phyloP scores from a whole-genome alignment of 2,797 vertebrate species.

The Novumbra hubbsi region DNA sequence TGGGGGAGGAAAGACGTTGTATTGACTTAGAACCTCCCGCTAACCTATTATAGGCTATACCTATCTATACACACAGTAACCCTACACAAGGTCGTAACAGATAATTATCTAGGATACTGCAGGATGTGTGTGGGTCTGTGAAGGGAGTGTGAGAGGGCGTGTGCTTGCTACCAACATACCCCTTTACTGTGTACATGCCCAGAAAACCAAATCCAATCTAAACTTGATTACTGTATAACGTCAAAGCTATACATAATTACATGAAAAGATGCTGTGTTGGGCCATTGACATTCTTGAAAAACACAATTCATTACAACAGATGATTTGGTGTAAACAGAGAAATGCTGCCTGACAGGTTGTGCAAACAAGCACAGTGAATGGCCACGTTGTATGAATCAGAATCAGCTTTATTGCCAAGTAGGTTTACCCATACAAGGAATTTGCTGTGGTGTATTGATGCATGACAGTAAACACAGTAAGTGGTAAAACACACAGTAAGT shows the following conservation, averaged over 20 bases:
- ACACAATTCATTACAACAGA: neutral
- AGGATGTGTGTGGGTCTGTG: too few relatives aligned
- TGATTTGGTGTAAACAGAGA: neutral
- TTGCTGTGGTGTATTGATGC: too few relatives aligned
- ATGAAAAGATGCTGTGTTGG: neutral
- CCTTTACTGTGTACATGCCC: neutral
- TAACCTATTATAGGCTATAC: neutral
- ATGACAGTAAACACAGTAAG: too few relatives aligned
- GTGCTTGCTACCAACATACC: neutral
- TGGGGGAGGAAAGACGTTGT: conserved; percentile 44
- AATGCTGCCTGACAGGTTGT: neutral
- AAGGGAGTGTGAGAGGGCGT: neutral
- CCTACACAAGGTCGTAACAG: neutral
- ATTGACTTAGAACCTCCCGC: conserved; percentile 38
- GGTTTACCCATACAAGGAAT: too few relatives aligned
- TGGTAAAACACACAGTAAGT: too few relatives aligned
- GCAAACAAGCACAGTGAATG: neutral
- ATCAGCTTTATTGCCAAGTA: too few relatives aligned
- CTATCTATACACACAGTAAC: neutral
- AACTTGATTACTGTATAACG: neutral
- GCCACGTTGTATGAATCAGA: neutral
- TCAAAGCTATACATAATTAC: neutral
- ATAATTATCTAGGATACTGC: neutral
- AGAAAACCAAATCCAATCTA: neutral
- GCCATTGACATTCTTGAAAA: neutral